phyloP scores from a whole-genome alignment of 2,797 vertebrate genomes.

The Intellagama lesueurii region DNA sequence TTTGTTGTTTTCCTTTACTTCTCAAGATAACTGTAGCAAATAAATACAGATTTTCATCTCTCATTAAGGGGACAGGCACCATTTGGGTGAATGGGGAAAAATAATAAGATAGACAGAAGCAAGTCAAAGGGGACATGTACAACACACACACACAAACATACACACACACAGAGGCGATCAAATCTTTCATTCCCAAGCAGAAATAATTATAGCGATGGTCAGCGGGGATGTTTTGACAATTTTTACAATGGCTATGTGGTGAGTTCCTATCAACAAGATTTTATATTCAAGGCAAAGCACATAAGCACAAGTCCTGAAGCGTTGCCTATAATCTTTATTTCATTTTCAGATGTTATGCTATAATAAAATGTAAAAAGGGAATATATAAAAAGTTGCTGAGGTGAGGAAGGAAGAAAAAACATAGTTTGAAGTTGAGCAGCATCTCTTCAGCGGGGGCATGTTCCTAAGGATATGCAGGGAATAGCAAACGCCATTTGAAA shows the following conservation, averaged over 20 bases:
- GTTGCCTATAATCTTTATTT: slow-evolving; percentile 83
- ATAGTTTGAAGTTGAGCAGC: slow-evolving; percentile 79
- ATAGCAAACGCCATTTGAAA: slow-evolving; percentile 81
- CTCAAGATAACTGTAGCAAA: slow-evolving; percentile 70
- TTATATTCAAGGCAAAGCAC: slow-evolving; percentile 79
- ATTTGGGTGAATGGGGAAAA: slow-evolving; percentile 57
- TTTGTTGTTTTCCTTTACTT: slow-evolving; percentile 56
- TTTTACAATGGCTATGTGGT: slow-evolving; percentile 65
- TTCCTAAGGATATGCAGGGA: slow-evolving; percentile 81
- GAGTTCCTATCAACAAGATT: slow-evolving; percentile 75
- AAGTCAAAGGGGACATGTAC: slow-evolving; percentile 58
- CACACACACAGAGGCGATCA: slow-evolving; percentile 63
- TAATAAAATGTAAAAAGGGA: slow-evolving; percentile 84
- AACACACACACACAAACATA: background rate
- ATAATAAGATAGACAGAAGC: slow-evolving; percentile 2
- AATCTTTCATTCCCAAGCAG: slow-evolving; percentile 78
- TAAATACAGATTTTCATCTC: slow-evolving; percentile 76
- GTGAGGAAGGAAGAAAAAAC: slow-evolving; percentile 70
- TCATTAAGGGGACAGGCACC: slow-evolving; percentile 59
- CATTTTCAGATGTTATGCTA: slow-evolving; percentile 81
- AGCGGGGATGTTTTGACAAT: slow-evolving; percentile 74
- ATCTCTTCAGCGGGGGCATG: slow-evolving; percentile 77
- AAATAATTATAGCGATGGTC: slow-evolving; percentile 81
- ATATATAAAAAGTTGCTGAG: slow-evolving; percentile 82
- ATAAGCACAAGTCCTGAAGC: slow-evolving; percentile 77